Evolutionary conservation across 2,113 vertebrate species (phyloP).

Genomic region (Petrocephalus microphthalmus): DNA sequence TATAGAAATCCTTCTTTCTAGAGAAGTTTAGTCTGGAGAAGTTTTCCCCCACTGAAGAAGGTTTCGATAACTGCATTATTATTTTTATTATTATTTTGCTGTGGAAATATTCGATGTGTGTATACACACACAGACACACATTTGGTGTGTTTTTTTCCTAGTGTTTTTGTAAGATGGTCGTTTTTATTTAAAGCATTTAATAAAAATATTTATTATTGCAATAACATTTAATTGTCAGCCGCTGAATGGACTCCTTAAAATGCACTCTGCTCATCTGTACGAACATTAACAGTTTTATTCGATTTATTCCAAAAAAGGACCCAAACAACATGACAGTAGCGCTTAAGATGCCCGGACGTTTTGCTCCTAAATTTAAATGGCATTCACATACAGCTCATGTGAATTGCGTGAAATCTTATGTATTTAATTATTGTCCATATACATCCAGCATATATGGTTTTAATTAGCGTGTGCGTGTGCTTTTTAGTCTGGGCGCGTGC

Average conservation of each 20-base stretch:
- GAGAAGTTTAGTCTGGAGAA: not conserved
- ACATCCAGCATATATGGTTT: constrained; percentile 32
- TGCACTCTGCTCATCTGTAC: not conserved
- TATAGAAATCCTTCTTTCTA: not conserved
- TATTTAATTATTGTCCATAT: constrained; percentile 27
- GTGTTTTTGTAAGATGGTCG: not conserved
- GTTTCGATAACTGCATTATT: not conserved
- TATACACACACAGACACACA: not conserved
- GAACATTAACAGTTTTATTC: not conserved
- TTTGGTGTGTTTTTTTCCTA: not conserved
- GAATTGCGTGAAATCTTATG: constrained; percentile 5
- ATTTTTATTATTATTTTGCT: not conserved
- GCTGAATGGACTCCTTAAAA: not conserved
- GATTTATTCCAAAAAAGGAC: not conserved
- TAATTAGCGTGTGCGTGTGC: constrained; percentile 9
- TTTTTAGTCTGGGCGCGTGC: not conserved
- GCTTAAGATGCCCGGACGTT: not conserved
- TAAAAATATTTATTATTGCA: not conserved
- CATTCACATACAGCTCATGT: not conserved
- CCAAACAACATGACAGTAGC: not conserved
- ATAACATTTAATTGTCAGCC: not conserved
- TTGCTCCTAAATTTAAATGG: not conserved
- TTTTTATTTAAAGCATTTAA: not conserved
- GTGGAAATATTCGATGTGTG: not conserved
- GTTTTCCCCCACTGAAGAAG: not conserved